These are phyloP conservation scores for Micronisus gabar DNA, from an alignment of 2,113 vertebrate genomes.

Conservation along the genomic window DNA sequence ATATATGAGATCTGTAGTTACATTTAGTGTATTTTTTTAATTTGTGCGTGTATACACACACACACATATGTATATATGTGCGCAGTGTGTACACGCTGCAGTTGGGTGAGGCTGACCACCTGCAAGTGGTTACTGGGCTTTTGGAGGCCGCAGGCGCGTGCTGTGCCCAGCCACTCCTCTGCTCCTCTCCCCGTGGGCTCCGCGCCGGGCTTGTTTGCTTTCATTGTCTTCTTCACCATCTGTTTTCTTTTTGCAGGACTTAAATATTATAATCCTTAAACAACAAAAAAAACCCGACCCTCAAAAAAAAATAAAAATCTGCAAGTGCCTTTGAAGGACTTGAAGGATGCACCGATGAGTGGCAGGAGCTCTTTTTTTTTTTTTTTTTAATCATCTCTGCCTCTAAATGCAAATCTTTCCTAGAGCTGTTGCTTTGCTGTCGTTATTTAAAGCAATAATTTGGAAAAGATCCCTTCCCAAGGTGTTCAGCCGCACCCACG, in stretches of 20 bases:
- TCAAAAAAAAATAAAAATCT: neutral
- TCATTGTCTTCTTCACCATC: neutral
- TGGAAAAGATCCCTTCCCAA: neutral
- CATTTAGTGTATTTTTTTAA: neutral
- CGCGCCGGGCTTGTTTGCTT: neutral
- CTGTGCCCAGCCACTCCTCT: neutral
- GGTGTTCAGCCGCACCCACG: neutral
- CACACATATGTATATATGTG: accelerated
- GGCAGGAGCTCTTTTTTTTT: neutral
- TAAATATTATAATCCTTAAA: neutral
- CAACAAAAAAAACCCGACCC: neutral
- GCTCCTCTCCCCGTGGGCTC: neutral
- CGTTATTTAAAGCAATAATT: neutral
- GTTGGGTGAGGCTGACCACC: neutral
- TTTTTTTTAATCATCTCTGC: neutral
- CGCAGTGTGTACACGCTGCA: neutral
- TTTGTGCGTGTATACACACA: accelerated
- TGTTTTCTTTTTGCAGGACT: neutral
- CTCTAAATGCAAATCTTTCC: neutral
- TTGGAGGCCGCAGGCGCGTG: accelerated
- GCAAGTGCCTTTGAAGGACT: neutral
- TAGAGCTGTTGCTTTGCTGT: neutral
- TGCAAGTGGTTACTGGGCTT: neutral
- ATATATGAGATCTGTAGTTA: too few species aligned
- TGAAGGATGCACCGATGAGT: neutral